Percentiles rank a stretch among this genome's conserved stretches.
These are phyloP conservation scores for Chrysolina oricalcia DNA, from an alignment of 2,888 invertebrate species.

Conservation along the genomic window DNA sequence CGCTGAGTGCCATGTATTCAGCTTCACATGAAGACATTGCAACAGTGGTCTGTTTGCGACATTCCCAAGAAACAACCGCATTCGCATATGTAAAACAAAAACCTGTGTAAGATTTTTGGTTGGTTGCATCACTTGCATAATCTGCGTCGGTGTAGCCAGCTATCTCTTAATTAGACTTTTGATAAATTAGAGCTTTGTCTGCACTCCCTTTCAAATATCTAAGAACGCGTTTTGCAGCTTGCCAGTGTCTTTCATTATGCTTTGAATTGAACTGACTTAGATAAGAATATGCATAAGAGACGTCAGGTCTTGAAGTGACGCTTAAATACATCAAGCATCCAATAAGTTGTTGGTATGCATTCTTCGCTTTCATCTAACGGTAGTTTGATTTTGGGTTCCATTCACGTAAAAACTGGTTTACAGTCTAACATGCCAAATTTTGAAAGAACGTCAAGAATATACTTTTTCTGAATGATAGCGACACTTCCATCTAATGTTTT, in stretches of 20 bases:
- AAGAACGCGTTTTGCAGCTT: neutral
- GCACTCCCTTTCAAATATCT: neutral
- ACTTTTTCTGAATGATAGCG: no score
- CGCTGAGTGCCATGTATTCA: slow-evolving; percentile 26
- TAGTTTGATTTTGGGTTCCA: no score
- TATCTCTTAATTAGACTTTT: no score
- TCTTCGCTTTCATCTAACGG: neutral
- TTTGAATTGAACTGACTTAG: neutral
- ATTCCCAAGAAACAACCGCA: slow-evolving; percentile 8
- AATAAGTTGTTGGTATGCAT: slow-evolving; percentile 11
- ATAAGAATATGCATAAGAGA: neutral
- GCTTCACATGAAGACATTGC: slow-evolving; percentile 17
- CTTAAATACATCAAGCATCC: no score
- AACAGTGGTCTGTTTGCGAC: slow-evolving; percentile 17
- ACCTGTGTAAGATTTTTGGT: slow-evolving; percentile 9
- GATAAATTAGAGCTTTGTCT: no score
- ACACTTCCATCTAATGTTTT: no score
- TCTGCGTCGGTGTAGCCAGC: no score
- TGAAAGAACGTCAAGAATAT: no score
- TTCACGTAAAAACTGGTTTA: no score
- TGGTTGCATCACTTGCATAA: slow-evolving; percentile 14
- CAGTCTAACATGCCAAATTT: no score
- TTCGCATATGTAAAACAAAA: slow-evolving; percentile 17
- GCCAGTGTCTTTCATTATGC: neutral
- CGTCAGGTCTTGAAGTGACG: slow-evolving; percentile 1